Base-by-base conservation (phyloP, 2,113 vertebrate species). In the Cygnus atratus region DNA sequence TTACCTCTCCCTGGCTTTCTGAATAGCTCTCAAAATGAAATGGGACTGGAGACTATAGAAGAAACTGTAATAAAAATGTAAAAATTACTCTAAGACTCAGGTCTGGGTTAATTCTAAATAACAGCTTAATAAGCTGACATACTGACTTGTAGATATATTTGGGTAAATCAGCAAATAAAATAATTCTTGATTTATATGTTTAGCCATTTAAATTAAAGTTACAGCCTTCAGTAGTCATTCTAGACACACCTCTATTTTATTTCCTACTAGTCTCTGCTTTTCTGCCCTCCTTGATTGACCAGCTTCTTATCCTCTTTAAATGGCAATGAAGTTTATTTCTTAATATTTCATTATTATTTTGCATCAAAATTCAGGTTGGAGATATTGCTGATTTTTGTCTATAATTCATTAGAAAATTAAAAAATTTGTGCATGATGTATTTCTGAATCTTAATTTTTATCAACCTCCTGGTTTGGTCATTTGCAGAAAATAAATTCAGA, bases 381-480 rank as follows among this genome's bases (percentile, higher is more conserved):
- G 6, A 16, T 75, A 75, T 39, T 63, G 61, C 5, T 80, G 44
- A 71, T 19, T 43, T 90, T 55, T 83, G 14, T 61, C 37, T 83
- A 0, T 48, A 48, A 48, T 48, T 46, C 82, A 19, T 11, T 84
- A 81, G 63, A 81, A 86, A 90, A 84, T 13, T n/a, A 26, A 84
- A 19, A 13, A 68, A 57, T 87, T 90, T 68, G 16, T 71, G 29
- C 26, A 37, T 54, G 22, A 5, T 2, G 7, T 72, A 70, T 81
- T 92, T 77, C 68, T 90, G 92, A 87, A 92, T 68, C 19, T 65
- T 76, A 68, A 20, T 66, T 93, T 88, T 75, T 81, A 12, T 75
- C 67, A 41, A 88, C 8, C 16, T 85, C 21, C n/a, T 46, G 68
- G 24, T 28, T 82, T 84, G 21, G 68, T 84, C 39, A 15, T 78